Evolutionary conservation across 2,888 invertebrate genomes (phyloP).

Genomic region (Drosophila diplacantha): DNA sequence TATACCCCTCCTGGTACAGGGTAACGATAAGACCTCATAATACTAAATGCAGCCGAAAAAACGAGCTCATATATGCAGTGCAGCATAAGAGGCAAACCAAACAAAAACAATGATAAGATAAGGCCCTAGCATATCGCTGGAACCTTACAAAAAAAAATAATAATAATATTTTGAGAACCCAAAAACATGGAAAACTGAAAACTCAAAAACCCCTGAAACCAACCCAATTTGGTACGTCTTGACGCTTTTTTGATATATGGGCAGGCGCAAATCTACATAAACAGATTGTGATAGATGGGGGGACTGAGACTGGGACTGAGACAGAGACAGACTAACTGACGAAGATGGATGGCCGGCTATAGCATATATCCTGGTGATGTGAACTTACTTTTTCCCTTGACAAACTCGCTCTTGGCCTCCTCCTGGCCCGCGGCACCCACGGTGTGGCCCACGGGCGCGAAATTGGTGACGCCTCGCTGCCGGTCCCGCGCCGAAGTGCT

Average conservation of each 20-base stretch:
- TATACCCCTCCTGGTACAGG: slow-evolving; percentile 7
- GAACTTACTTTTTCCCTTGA: slow-evolving; percentile 88
- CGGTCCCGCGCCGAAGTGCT: slow-evolving; percentile 31
- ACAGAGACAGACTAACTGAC: slow-evolving; percentile 1
- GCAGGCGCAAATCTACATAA: slow-evolving; percentile 63
- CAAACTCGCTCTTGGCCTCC: slow-evolving; percentile 81
- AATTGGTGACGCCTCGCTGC: slow-evolving; percentile 45
- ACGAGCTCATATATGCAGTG: slow-evolving; percentile 47
- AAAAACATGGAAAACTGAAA: slow-evolving; percentile 7
- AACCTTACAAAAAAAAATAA: slow-evolving; percentile 13
- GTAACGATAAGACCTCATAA: slow-evolving; percentile 36
- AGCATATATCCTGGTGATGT: neutral
- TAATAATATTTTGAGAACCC: neutral
- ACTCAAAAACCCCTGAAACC: slow-evolving; percentile 4
- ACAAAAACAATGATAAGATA: slow-evolving; percentile 47
- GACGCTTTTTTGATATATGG: slow-evolving; percentile 59
- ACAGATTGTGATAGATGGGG: slow-evolving; percentile 59
- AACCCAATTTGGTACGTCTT: slow-evolving; percentile 35
- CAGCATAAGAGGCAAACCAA: slow-evolving; percentile 63
- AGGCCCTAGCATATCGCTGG: slow-evolving; percentile 25
- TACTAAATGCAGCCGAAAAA: slow-evolving; percentile 62
- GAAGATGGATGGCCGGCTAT: slow-evolving; percentile 31
- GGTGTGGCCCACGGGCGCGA: slow-evolving; percentile 28
- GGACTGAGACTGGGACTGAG: neutral
- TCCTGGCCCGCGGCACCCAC: slow-evolving; percentile 37